Base-by-base conservation (phyloP, 2,888 invertebrate genomes). In the Cerceris rybyensis region DNA sequence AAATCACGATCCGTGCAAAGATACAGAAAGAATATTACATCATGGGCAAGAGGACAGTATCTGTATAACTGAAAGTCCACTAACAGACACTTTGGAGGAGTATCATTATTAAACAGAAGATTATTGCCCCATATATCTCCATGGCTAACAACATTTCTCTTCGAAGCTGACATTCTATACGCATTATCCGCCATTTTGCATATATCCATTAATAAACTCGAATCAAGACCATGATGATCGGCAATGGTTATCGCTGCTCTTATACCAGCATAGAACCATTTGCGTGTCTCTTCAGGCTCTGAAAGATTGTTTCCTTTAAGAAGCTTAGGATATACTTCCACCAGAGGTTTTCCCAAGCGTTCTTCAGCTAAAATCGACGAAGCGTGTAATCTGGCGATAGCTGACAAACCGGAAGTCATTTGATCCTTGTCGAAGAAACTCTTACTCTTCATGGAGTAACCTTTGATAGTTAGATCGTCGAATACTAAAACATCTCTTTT, bases 51-150 rank as follows among this genome's bases (percentile, higher is more conserved):
- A 0, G 96, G 95, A 14, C 94, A 94, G 87, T 95, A 96, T 41
- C 95, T 93, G 0, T 94, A 92, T 64, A 96, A 93, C 91, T 96
- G 96, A 86, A 95, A 96, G 90, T 96, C 96, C 2, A 96, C 94
- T 9, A 96, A 88, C 46, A 95, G 88, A 82, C 95, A 95, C 42
- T 94, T 93, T 2, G 94, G 92, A 0, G 95, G 94, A 46, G 88
- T 88, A 0, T 92, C 91, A 43, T 92, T 85, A 16, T 91, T 89
- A 69, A 95, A 95, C 92, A 95, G 93, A 8, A 95, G 88, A 86
- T 95, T 95, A 83, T 95, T 95, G 57, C 93, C 93, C 95, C 95
- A 95, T 7, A 95, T 90, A 91, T 95, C 95, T 5, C 94, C 93
- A 86, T 95, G 95, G 49, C 94, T 94, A 6, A 95, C 88, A 0